Evolutionary conservation across 2,113 vertebrate species (phyloP).

Genomic region (Nannobrachium achirus): DNA sequence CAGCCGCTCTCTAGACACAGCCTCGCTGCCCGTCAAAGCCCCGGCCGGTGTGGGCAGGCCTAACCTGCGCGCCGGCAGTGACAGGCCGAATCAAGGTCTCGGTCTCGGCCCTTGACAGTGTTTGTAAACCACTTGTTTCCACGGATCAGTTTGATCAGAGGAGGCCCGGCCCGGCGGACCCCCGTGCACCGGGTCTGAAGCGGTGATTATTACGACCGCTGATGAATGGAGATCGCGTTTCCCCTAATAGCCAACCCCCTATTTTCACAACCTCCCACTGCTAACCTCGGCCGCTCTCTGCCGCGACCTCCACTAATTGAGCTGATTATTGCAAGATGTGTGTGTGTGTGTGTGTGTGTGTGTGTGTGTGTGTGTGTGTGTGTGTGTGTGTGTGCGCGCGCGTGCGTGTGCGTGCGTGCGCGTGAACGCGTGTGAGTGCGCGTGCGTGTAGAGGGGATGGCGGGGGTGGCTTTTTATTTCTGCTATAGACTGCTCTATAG

Average conservation of each 20-base stretch:
- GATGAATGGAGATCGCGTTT: constrained; percentile 93
- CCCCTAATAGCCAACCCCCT: constrained; percentile 87
- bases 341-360: constrained; percentile 32
- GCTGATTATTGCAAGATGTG: constrained; percentile 95
- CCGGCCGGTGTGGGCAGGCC: constrained; percentile 23
- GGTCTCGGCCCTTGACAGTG: constrained; percentile 83
- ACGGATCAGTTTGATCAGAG: constrained; percentile 85
- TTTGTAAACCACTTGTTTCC: constrained; percentile 90
- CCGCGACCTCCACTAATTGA: constrained; percentile 90
- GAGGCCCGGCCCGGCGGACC: constrained; percentile 54
- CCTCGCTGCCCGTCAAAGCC: constrained; percentile 13
- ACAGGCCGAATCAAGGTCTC: constrained; percentile 72
- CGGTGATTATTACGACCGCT: constrained; percentile 78
- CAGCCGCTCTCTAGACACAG: neutral
- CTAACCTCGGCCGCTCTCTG: constrained; percentile 86
- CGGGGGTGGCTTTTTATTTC: constrained; percentile 50
- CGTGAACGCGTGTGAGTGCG: neutral
- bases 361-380: constrained; percentile 53
- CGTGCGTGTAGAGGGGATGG: constrained; percentile 60
- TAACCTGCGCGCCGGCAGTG: constrained; percentile 54
- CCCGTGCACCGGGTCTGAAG: constrained; percentile 68
- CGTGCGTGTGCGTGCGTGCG: constrained; percentile 41
- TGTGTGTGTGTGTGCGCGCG: constrained; percentile 57
- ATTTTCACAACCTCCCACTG: constrained; percentile 91
- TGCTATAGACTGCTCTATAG: constrained; percentile 20